phyloP scores from a whole-genome alignment of 2,797 vertebrate genomes.

The Periophthalmus magnuspinnatus region DNA sequence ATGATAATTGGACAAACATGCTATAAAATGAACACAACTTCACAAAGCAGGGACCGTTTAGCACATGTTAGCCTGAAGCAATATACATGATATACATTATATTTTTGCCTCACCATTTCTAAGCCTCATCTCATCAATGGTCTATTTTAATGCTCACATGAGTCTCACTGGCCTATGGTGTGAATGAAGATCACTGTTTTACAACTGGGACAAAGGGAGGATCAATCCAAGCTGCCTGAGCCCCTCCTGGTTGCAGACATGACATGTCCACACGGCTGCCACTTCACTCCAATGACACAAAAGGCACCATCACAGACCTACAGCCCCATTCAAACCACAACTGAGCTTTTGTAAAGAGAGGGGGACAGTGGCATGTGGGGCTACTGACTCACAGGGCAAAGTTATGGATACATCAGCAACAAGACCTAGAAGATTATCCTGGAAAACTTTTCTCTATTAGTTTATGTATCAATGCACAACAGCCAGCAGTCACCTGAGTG shows the following conservation, averaged over 20 bases:
- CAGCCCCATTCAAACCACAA: slow-evolving; percentile 61
- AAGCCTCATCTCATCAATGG: slow-evolving; percentile 65
- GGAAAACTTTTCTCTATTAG: slow-evolving; percentile 28
- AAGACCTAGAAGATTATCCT: slow-evolving; percentile 6
- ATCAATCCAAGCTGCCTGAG: slow-evolving; percentile 53
- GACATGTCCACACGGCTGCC: slow-evolving; percentile 74
- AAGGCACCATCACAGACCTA: slow-evolving; percentile 58
- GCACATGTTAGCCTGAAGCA: neutral
- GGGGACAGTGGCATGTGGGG: slow-evolving; percentile 35
- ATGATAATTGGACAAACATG: neutral
- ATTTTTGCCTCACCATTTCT: slow-evolving; percentile 48
- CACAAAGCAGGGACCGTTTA: neutral
- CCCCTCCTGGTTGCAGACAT: slow-evolving; percentile 48
- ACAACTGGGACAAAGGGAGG: slow-evolving; percentile 68
- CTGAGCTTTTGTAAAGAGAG: slow-evolving; percentile 47
- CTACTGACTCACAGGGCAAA: slow-evolving; percentile 30
- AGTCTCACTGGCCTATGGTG: slow-evolving; percentile 66
- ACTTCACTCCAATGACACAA: slow-evolving; percentile 73
- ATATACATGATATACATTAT: neutral
- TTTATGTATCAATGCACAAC: slow-evolving; percentile 59
- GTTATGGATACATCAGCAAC: slow-evolving; percentile 17
- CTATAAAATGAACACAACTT: neutral
- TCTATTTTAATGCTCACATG: slow-evolving; percentile 78
- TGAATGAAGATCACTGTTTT: slow-evolving; percentile 76
- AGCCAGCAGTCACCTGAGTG: slow-evolving; percentile 62